phyloP scores from a whole-genome alignment of 2,888 invertebrate species.

The Catonia carolina region DNA sequence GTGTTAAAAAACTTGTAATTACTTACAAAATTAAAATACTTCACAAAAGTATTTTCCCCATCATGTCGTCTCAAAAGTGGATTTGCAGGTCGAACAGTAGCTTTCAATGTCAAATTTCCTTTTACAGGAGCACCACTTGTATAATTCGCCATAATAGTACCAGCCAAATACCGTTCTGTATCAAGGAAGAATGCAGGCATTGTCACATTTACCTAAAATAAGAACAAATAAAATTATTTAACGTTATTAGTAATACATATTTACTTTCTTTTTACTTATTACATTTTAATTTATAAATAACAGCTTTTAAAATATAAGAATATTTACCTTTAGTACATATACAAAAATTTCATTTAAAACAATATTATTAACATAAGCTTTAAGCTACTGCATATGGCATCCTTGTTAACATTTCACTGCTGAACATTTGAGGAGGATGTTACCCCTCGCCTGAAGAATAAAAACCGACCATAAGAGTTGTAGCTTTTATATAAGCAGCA shows the following conservation, averaged over 20 bases:
- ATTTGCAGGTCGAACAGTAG: conserved; percentile 63
- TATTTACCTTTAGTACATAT: background rate
- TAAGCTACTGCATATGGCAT: too few species aligned
- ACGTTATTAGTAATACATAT: background rate
- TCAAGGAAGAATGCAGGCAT: conserved; percentile 93
- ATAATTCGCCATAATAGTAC: conserved; percentile 88
- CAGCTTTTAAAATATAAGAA: background rate
- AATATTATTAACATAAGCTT: too few species aligned
- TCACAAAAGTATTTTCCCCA: conserved; percentile 54
- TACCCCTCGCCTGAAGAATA: too few species aligned
- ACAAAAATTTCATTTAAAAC: too few species aligned
- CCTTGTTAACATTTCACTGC: too few species aligned
- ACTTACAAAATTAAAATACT: conserved; percentile 68
- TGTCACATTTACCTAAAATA: conserved; percentile 77
- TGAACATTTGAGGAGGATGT: too few species aligned
- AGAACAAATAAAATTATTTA: conserved; percentile 9
- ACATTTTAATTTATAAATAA: background rate
- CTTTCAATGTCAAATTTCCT: conserved; percentile 82
- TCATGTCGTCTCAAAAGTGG: conserved; percentile 30
- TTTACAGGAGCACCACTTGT: conserved; percentile 86
- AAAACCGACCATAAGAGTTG: too few species aligned
- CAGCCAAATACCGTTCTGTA: conserved; percentile 74
- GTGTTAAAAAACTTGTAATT: too few species aligned
- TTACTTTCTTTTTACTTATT: background rate
- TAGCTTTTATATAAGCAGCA: too few species aligned